Evolutionary conservation across 2,888 invertebrate genomes (phyloP), one percentile per base, ranked within the genome.

Genomic region (Sipha maydis): DNA sequence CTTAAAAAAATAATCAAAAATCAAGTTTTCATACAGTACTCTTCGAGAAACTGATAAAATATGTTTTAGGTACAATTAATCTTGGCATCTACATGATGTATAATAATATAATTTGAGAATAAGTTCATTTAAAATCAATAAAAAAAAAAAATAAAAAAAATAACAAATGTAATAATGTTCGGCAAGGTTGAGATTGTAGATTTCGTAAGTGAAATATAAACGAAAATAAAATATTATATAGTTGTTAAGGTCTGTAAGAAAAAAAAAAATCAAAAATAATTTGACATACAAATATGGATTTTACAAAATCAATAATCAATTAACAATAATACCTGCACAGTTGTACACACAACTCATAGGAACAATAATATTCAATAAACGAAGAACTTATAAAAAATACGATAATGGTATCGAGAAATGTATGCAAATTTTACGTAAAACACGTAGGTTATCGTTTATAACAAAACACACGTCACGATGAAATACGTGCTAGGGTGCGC

Each of bases 1-100:
- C 19, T 77, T 77, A 19, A 28, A 77, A 77, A 77, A 48, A 77
- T 76, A 48, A 77, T 77, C 41, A 48, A 77, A 77, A 77, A 77
- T 28, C 9, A 41, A 77, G 41, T 48, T 77, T 3, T 28, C 28
- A 28, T 71, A 31, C 71, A 71, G 31, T 71, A 71, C 71, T 71
- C 31, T 31, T 71, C n/a, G 31, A 71, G 4, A 71, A 71, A 71
- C 28, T 28, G 71, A 17, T 28, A 28, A 71, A 71, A 71, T 71
- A 71, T 11, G 17, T 14, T 61, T 61, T 61, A 61, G 61, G 61
- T 25, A 61, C 61, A 25, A 21, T 61, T 1, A 61, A 61, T 61
- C 25, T 61, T 25, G 61, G 25, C 25, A 21, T 61, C 61, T 21
- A 25, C 25, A 25, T 61, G 61, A 61, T 61, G 25, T 61, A 61